Base-by-base conservation (phyloP, 2,797 vertebrate species). In the Eidolon dupreanum region DNA sequence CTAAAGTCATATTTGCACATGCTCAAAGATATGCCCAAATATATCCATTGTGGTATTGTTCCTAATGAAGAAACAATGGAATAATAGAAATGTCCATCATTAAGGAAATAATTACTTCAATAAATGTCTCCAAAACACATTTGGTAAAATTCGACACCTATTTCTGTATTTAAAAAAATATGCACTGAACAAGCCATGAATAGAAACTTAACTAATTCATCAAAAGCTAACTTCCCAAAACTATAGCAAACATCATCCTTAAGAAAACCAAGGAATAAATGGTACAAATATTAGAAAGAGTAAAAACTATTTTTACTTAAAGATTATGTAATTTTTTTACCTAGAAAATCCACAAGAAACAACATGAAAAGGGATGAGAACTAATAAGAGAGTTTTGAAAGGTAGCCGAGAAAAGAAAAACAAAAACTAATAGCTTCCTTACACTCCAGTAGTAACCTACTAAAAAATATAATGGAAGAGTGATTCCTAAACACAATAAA, bases 221-320 rank as follows among this genome's bases (percentile, higher is more conserved):
- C 63, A 8, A 70, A 74, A 53, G 33, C 3, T 13, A 61, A 71
- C 28, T 61, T 20, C 53, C 84, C 88, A 59, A 94, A 85, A 19
- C 26, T 5, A 41, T 19, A 96, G 51, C 12, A 86, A 90, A 65
- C 31, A 91, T 38, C 55, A 83, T n/a, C 22, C 38, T 71, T 49
- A 38, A 85, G 17, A 46, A 90, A 93, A 95, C 53, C 84, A 90
- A 86, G 66, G 46, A 92, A 85, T 38, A 11, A 59, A 70, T 71
- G 31, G 11, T 31, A 41, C 26, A 77, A 41, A 81, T 8, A 63
- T 7, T 81, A 24, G 49, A 83, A 94, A 93, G 51, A 19, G 16
- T 5, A 70, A 57, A 94, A 53, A 51, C 71, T 46, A 63, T 77
- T 89, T 95, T 75, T 55, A 61, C 38, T 84, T 92, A 33, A 3